Conservation (phyloP, 2,888 invertebrate genomes). For the Drosophila leonis region DNA sequence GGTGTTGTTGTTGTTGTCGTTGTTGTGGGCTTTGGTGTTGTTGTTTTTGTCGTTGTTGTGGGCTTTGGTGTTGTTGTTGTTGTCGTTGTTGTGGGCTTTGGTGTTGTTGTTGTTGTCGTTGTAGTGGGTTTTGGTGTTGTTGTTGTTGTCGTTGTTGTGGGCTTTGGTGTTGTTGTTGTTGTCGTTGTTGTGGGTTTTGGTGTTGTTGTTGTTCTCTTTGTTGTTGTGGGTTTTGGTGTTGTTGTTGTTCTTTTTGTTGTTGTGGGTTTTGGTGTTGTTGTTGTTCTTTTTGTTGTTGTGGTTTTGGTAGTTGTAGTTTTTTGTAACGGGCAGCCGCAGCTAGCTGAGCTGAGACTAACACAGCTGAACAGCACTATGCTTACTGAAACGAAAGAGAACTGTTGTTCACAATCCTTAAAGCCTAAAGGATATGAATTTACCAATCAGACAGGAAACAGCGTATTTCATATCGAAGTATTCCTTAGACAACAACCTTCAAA, state of each 20-base stretch:
- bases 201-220: fast-evolving
- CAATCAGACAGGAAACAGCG: constrained; percentile 21
- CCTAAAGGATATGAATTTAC: constrained; percentile 5
- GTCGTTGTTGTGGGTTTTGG: not conserved
- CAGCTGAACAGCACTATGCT: constrained; percentile 10
- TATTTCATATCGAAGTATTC: constrained; percentile 21
- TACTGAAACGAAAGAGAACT: constrained; percentile 9
- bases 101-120: not conserved
- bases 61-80: too few species aligned
- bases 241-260: not conserved
- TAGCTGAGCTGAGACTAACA: not conserved
- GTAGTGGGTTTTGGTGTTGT: not conserved
- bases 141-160: not conserved
- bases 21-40: too few species aligned
- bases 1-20: too few species aligned
- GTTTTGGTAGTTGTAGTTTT: not conserved
- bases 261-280: fast-evolving
- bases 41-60: too few species aligned
- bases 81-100: not conserved
- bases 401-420: not conserved
- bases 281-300: not conserved
- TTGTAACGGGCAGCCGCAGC: not conserved
- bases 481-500: constrained; percentile 12
- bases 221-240: not conserved
- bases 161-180: not conserved